Evolutionary conservation across 2,113 vertebrate species (phyloP).

Genomic region (Platysteira castanea): DNA sequence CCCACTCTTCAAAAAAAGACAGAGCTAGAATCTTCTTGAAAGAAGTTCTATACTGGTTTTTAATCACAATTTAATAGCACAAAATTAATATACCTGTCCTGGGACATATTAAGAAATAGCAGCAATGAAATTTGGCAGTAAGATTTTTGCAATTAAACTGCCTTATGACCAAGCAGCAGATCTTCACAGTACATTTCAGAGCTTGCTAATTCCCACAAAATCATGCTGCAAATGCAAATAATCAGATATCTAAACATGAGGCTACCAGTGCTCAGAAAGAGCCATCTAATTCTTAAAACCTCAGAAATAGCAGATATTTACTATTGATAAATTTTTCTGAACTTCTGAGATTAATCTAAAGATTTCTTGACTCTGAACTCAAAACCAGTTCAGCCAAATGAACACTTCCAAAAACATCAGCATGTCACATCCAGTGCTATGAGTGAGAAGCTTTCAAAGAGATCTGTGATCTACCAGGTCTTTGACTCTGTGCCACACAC

Average conservation of each 20-base stretch:
- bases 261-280: not conserved
- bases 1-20: not conserved
- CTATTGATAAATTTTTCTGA: not conserved
- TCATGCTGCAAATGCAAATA: not conserved
- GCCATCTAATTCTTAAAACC: not conserved
- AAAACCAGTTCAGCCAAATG: not conserved
- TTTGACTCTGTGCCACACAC: not conserved
- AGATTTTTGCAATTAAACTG: not conserved
- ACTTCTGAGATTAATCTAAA: not conserved
- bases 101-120: not conserved
- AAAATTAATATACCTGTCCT: not conserved
- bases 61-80: not conserved
- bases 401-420: not conserved
- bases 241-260: not conserved
- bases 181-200: not conserved
- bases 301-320: not conserved
- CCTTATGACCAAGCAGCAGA: not conserved
- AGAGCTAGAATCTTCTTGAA: not conserved
- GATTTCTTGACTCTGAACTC: not conserved
- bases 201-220: not conserved
- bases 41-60: not conserved
- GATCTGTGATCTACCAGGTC: not conserved
- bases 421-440: not conserved
- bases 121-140: not conserved
- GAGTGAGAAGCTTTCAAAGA: not conserved